Evolutionary conservation across 2,888 invertebrate genomes (phyloP).

Genomic region (Machimus atricapillus): DNA sequence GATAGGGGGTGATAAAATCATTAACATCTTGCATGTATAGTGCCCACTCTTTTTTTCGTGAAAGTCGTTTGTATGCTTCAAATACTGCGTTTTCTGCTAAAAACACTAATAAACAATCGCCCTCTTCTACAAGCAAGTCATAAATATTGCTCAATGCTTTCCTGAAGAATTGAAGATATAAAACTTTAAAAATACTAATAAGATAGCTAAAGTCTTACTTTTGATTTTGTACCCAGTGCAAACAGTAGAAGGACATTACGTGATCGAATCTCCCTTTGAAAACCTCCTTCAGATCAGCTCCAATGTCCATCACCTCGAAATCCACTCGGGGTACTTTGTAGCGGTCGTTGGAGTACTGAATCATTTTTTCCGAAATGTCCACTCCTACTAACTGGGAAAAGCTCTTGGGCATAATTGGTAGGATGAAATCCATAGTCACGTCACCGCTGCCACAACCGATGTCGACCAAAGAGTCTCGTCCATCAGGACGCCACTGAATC

Average conservation of each 20-base stretch:
- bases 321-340: constrained; percentile 63
- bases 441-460: constrained; percentile 80
- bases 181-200: background rate
- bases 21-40: constrained; percentile 71
- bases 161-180: constrained; percentile 60
- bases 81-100: constrained; percentile 74
- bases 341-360: constrained; percentile 69
- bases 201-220: constrained; percentile 63
- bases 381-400: constrained; percentile 68
- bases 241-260: constrained; percentile 77
- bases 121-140: constrained; percentile 71
- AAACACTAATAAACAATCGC: constrained; percentile 74
- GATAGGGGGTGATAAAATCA: constrained; percentile 73
- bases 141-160: constrained; percentile 71
- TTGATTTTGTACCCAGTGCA: constrained; percentile 81
- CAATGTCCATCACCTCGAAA: constrained; percentile 67
- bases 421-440: constrained; percentile 70
- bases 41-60: constrained; percentile 68
- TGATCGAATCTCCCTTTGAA: constrained; percentile 69
- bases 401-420: constrained; percentile 68
- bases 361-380: constrained; percentile 77
- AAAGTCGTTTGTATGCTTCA: constrained; percentile 71
- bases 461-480: constrained; percentile 68
- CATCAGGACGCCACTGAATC: constrained; percentile 67
- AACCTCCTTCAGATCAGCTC: constrained; percentile 63